Conservation (phyloP, 2,113 vertebrate species). For the Notothenia coriiceps region DNA sequence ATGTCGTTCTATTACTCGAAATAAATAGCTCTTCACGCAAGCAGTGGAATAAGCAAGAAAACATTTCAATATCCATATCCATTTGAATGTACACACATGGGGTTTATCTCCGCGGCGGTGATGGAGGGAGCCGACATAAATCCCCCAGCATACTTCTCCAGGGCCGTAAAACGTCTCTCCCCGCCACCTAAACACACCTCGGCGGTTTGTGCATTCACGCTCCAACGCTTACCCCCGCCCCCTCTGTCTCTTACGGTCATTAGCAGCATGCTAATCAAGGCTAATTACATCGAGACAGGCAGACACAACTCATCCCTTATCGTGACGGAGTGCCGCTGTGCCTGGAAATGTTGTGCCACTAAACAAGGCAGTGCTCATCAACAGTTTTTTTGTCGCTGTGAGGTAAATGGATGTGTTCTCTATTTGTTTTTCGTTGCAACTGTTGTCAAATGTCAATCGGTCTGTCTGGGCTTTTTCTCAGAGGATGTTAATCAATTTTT, state of each 20-base stretch:
- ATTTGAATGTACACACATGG: conserved; percentile 28
- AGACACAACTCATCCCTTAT: conserved; percentile 70
- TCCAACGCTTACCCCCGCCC: background rate
- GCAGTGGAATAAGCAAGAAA: conserved; percentile 17
- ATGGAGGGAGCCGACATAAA: conserved; percentile 31
- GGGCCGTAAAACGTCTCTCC: conserved; percentile 17
- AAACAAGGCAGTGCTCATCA: conserved; percentile 51
- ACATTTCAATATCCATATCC: conserved; percentile 1
- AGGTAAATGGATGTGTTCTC: conserved; percentile 48
- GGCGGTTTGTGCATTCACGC: conserved; percentile 30
- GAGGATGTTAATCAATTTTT: conserved; percentile 21
- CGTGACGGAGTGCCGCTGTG: conserved; percentile 51
- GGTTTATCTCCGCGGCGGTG: background rate
- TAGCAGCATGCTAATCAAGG: conserved; percentile 72
- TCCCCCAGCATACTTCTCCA: conserved; percentile 11
- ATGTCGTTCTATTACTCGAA: conserved; percentile 26
- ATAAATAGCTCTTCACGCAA: conserved; percentile 5
- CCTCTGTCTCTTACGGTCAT: conserved; percentile 60
- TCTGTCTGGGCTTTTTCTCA: conserved; percentile 12
- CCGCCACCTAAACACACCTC: conserved; percentile 51
- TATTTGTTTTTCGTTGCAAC: conserved; percentile 34
- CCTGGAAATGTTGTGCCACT: conserved; percentile 23
- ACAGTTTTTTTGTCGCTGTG: conserved; percentile 28
- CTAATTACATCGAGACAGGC: conserved; percentile 73
- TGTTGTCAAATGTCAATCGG: conserved; percentile 43